Evolutionary conservation across 2,888 invertebrate species (phyloP), one percentile per base, ranked within the genome.

Genomic region (Cephalotes varians): DNA sequence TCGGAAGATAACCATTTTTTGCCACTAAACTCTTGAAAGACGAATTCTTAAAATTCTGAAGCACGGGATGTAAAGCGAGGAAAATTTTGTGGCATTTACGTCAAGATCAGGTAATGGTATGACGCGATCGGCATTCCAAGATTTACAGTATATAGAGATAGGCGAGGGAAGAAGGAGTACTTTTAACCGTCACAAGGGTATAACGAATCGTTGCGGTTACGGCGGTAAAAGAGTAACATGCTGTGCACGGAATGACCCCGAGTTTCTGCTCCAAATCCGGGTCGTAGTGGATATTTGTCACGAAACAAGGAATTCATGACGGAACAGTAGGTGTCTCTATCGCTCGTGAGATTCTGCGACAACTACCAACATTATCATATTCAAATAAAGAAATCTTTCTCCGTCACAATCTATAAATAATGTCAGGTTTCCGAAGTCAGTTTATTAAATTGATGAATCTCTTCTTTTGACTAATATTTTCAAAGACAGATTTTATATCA

Each of bases 221-320:
- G 56, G 21, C 6, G 69, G n/a, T 49, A 72, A 54, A 34, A 40
- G 49, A 84, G 79, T 81, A 81, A 76, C 82, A 85, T 64, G 81
- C 72, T 31, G 72, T 81, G 71, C 83, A 82, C 51, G 73, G 28
- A 69, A 82, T 65, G 47, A 54, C 49, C 77, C 49, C 54, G 56
- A 72, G 83, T 80, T 85, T 40, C 82, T 67, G 76, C 58, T 88
- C 84, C 62, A 85, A 88, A 88, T 85, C 83, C 82, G 80, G 85
- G 81, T 84, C 83, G 82, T 77, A 71, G 80, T 64, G 31, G 71
- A 69, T 85, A 87, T 85, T 88, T 84, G 83, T 88, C 88, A 85
- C 51, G 80, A 81, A 74, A 76, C 73, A 44, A 62, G 82, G 64
- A 88, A 88, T 88, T 84, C 76, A 74, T 81, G 82, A 84, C 69